Base-by-base conservation (phyloP, 2,113 vertebrate species). In the Halcyon senegalensis region DNA sequence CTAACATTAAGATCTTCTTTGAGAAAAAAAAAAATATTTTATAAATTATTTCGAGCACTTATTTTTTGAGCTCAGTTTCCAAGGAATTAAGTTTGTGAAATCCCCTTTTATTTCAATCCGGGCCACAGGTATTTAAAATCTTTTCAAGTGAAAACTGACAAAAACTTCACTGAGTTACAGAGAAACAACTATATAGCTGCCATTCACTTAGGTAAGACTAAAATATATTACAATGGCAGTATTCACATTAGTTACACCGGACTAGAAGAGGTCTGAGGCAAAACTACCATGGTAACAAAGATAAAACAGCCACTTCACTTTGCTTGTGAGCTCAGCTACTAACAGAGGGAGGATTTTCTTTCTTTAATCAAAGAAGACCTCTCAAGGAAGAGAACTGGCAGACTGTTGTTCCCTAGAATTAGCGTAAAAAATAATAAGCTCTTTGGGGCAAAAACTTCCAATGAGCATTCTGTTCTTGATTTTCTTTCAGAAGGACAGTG, bases 301-400 rank as follows among this genome's bases (percentile, higher is more conserved):
- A 90, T 94, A 68, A 94, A 96, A 90, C n/a, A 94, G 60, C 18
- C n/a, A 41, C 56, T 93, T 87, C 92, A 31, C 41, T 95, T 94
- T 55, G 35, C 51, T 68, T 90, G 58, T 76, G 44, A 92, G 20
- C 53, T 90, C 70, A 94, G 50, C 56, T 44, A n/a, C 77, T 81
- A 94, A 73, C 30, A 90, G 74, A 94, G 25, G 59, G 70, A 89
- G 31, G 28, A 14, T 89, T 90, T 93, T 58, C 44, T 46, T 91
- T 63, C 15, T 82, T 87, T 72, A 89, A 94, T 94, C 60, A 94
- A 95, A 91, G 59, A 88, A 43, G 21, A 64, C 28, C 31, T 93
- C 63, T 67, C 20, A 48, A 79, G 44, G 35, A 94, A 64, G 37
- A 77, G 43, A 93, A 75, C 27, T 82, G 78, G 33, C 74, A 91